Conservation (phyloP, 2,888 invertebrate genomes). For the Tenthredo notha region DNA sequence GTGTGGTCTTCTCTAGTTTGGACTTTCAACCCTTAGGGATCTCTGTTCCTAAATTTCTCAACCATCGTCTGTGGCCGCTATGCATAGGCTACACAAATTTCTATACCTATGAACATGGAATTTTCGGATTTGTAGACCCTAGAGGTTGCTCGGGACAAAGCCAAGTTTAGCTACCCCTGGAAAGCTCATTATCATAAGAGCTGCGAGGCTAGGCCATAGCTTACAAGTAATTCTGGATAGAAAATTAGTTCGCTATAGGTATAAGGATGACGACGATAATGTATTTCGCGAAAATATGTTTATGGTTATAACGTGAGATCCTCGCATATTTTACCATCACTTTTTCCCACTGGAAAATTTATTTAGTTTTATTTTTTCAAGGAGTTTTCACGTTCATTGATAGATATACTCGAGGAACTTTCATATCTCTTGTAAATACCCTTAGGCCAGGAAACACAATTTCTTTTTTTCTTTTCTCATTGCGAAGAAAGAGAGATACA, state of each 20-base stretch:
- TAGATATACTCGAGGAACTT: neutral
- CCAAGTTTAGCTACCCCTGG: conserved; percentile 30
- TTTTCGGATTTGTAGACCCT: conserved; percentile 32
- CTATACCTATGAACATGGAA: neutral
- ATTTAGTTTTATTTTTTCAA: neutral
- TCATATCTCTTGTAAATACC: neutral
- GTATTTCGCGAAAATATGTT: neutral
- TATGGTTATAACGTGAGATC: no score
- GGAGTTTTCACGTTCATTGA: neutral
- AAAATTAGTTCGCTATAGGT: conserved; percentile 1
- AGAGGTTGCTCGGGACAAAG: neutral
- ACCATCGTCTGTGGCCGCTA: neutral
- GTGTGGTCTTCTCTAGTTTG: neutral
- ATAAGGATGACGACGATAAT: neutral
- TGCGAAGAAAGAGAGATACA: neutral
- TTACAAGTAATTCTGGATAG: neutral
- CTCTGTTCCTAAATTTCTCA: neutral
- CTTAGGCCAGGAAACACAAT: no score
- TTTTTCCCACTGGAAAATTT: neutral
- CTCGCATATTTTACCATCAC: neutral
- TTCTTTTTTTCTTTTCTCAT: neutral
- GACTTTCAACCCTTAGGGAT: neutral
- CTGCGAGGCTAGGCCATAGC: neutral
- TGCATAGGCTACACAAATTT: neutral
- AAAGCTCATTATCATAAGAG: conserved; percentile 44